Conservation (phyloP, 2,797 vertebrate species). For the Yasuhikotakia modesta region DNA sequence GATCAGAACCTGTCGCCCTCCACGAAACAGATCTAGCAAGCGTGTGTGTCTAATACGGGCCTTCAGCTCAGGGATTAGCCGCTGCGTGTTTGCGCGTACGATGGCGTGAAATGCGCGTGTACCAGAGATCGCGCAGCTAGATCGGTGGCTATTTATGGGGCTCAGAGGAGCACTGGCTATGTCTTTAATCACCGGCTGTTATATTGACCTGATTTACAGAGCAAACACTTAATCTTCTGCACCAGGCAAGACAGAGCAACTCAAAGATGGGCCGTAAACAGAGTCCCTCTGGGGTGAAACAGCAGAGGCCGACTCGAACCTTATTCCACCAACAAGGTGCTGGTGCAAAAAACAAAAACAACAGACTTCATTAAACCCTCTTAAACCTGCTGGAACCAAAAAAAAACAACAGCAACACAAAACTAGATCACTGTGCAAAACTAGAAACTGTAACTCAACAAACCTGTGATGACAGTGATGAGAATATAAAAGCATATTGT, state of each 20-base stretch:
- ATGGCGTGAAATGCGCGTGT: constrained; percentile 66
- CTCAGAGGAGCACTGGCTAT: constrained; percentile 61
- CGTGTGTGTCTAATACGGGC: constrained; percentile 71
- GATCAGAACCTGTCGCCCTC: constrained; percentile 75
- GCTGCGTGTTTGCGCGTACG: constrained; percentile 68
- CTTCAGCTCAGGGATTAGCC: constrained; percentile 69
- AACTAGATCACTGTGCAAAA: neutral
- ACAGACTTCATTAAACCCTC: neutral
- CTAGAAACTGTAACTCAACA: neutral
- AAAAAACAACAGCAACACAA: neutral
- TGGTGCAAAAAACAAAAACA: neutral
- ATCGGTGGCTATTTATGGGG: constrained; percentile 56
- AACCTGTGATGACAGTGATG: neutral
- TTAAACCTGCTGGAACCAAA: neutral
- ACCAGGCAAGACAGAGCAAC: constrained; percentile 41
- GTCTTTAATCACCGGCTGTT: constrained; percentile 69
- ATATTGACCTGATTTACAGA: constrained; percentile 68
- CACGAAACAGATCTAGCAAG: constrained; percentile 77
- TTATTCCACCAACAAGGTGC: neutral
- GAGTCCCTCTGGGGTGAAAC: constrained; percentile 58
- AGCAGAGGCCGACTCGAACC: constrained; percentile 19
- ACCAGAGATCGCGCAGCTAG: constrained; percentile 49
- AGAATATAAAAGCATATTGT: neutral
- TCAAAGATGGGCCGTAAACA: constrained; percentile 53
- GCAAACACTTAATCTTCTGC: constrained; percentile 61